Conservation (phyloP, 2,888 invertebrate genomes). For the Xanthorhoe spadicearia region DNA sequence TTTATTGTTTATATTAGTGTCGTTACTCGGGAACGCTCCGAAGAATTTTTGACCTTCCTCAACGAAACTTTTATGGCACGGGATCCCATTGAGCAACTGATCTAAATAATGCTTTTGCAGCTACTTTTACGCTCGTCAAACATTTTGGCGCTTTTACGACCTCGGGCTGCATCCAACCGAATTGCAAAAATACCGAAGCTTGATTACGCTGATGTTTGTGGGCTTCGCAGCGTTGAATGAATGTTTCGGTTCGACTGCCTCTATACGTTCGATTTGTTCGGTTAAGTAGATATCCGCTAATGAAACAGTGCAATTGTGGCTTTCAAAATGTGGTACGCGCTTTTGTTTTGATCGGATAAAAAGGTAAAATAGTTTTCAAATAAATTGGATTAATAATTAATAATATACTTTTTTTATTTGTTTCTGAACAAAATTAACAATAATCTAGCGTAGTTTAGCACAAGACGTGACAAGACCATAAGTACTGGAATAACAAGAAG, state of each 20-base stretch:
- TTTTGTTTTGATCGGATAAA: neutral
- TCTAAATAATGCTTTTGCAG: neutral
- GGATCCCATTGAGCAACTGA: neutral
- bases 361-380: neutral
- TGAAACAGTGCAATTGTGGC: slow-evolving; percentile 22
- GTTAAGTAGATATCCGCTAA: slow-evolving; percentile 19
- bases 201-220: slow-evolving; percentile 45
- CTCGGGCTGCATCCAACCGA: slow-evolving; percentile 20
- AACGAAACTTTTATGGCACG: neutral
- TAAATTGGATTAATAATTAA: too few species aligned
- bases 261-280: slow-evolving; percentile 23
- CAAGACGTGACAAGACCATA: too few species aligned
- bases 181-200: slow-evolving; percentile 32
- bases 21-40: neutral
- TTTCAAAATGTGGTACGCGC: slow-evolving; percentile 2
- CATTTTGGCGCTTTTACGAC: slow-evolving; percentile 15
- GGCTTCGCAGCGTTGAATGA: slow-evolving; percentile 35
- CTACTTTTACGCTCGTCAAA: slow-evolving; percentile 11
- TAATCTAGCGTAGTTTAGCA: too few species aligned
- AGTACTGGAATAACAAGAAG: too few species aligned
- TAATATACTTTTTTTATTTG: too few species aligned
- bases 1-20: neutral
- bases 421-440: too few species aligned
- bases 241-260: slow-evolving; percentile 32
- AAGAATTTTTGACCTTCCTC: neutral